Evolutionary conservation across 1,140 invertebrate species (phyloP).

Genomic region (Eumaeus atala): DNA sequence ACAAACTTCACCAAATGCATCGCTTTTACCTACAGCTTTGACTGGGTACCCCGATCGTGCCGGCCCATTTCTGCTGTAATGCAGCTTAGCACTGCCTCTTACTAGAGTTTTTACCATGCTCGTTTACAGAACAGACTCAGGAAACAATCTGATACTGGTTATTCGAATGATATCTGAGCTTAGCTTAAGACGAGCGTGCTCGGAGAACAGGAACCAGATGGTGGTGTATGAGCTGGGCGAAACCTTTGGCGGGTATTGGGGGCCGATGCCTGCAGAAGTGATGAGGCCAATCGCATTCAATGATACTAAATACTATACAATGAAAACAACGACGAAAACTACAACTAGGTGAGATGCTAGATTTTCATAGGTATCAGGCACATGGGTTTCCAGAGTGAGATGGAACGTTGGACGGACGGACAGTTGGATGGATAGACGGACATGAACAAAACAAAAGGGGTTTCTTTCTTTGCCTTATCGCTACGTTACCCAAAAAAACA

Average conservation of each 20-base stretch:
- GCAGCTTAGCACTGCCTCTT: no score
- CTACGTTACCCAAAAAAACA: no score
- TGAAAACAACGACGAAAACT: constrained; percentile 33
- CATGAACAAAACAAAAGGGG: no score
- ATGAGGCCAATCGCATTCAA: constrained; percentile 19
- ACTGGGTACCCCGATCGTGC: no score
- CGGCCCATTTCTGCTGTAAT: no score
- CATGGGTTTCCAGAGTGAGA: no score
- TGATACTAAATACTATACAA: constrained; percentile 35
- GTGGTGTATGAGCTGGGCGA: constrained; percentile 50
- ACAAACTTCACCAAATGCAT: no score
- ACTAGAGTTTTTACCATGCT: no score
- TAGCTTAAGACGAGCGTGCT: constrained; percentile 32
- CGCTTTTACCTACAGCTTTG: no score
- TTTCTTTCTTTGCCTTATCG: no score
- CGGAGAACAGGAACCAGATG: constrained; percentile 32
- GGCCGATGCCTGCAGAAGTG: constrained; percentile 34
- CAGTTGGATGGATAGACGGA: no score
- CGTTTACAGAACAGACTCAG: constrained; percentile 46
- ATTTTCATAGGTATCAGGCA: not conserved
- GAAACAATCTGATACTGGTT: constrained; percentile 52
- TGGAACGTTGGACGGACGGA: no score
- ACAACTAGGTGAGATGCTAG: constrained; percentile 19
- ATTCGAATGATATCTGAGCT: constrained; percentile 33
- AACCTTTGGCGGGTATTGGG: constrained; percentile 60